A percentile compares a stretch with the other conserved stretches of the same genome.
phyloP scores from a whole-genome alignment of 2,888 invertebrate genomes.

The Leistus spinibarbis region DNA sequence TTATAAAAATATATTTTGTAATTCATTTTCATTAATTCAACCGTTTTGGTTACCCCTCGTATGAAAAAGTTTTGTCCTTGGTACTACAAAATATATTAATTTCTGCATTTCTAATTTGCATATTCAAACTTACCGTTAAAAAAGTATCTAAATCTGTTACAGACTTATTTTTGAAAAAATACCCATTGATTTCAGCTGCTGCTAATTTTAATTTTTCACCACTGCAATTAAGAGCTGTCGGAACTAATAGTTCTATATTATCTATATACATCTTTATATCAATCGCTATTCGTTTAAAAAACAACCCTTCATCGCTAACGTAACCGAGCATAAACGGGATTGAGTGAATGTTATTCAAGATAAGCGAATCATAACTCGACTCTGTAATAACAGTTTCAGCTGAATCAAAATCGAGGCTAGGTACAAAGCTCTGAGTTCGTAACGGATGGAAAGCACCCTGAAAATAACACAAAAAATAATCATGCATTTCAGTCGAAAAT shows the following conservation, averaged over 20 bases:
- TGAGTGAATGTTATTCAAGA: slow-evolving; percentile 11
- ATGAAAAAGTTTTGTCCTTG: slow-evolving; percentile 9
- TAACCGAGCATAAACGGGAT: slow-evolving; percentile 23
- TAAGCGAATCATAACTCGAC: slow-evolving; percentile 1
- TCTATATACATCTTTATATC: background rate
- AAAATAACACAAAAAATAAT: background rate
- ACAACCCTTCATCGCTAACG: slow-evolving; percentile 17
- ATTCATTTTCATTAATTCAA: slow-evolving; percentile 13
- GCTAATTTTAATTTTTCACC: background rate
- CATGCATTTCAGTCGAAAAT: background rate
- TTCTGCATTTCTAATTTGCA: background rate
- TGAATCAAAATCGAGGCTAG: slow-evolving; percentile 19
- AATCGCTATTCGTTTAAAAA: background rate
- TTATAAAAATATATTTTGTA: slow-evolving; percentile 27
- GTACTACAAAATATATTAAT: slow-evolving; percentile 8
- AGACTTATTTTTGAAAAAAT: slow-evolving; percentile 7
- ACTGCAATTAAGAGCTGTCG: slow-evolving; percentile 6
- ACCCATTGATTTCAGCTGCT: background rate
- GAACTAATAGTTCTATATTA: slow-evolving; percentile 16
- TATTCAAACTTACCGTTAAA: background rate
- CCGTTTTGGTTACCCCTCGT: slow-evolving; percentile 15
- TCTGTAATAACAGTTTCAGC: slow-evolving; percentile 6
- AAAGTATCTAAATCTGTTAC: slow-evolving; percentile 6
- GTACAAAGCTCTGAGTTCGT: slow-evolving; percentile 5
- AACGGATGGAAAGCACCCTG: background rate